Evolutionary conservation across 2,797 vertebrate species (phyloP).

Genomic region (Peromyscus melanophrys): DNA sequence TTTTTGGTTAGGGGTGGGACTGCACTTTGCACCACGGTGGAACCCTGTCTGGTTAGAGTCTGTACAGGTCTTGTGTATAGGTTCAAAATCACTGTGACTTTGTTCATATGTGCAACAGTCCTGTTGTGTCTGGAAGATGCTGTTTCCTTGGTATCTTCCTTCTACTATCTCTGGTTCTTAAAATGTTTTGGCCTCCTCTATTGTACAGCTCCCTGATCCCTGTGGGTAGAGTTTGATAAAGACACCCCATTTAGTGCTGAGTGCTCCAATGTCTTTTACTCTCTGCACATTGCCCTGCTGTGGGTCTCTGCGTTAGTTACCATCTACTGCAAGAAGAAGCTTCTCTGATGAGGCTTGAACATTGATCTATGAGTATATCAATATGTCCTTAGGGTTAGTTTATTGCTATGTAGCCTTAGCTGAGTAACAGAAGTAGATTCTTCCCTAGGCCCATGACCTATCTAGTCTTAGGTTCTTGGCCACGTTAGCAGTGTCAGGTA

Average conservation of each 20-base stretch:
- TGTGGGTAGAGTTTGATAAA: neutral
- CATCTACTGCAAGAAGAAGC: neutral
- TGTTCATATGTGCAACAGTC: neutral
- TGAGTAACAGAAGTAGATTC: neutral
- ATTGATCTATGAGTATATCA: neutral
- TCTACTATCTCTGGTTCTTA: neutral
- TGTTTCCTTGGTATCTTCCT: neutral
- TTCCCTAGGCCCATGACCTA: neutral
- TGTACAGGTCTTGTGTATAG: neutral
- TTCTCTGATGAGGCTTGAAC: neutral
- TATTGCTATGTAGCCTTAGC: neutral
- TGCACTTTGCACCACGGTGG: neutral
- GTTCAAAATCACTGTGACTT: neutral
- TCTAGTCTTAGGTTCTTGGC: neutral
- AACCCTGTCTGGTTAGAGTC: neutral
- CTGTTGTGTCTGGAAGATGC: neutral
- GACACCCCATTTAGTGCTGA: neutral
- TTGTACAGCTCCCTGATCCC: no score
- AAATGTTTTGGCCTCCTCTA: neutral
- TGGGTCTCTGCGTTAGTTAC: neutral
- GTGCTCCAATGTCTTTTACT: neutral
- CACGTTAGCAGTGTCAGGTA: neutral
- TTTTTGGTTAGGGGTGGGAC: neutral
- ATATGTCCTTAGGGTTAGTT: neutral
- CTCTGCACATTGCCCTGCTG: neutral